These are phyloP conservation scores for Perognathus longimembris DNA, from an alignment of 2,113 vertebrate species.

Conservation along the genomic window DNA sequence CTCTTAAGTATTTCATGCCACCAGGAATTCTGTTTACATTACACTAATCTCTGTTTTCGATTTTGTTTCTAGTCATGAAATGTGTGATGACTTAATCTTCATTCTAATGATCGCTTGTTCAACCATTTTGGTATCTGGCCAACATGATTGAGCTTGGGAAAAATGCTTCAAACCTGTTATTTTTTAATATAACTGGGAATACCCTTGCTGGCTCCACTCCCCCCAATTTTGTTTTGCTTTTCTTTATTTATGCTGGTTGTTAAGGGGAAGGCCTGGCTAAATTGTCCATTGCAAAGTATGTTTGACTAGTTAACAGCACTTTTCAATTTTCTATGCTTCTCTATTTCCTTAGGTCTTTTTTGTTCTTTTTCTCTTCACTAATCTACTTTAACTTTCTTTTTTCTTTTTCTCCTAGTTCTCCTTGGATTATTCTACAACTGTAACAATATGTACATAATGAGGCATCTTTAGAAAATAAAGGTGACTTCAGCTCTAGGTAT, in stretches of 20 bases:
- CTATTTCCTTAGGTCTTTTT: conserved; percentile 56
- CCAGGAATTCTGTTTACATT: not conserved
- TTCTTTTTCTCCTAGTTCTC: conserved; percentile 89
- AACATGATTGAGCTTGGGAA: conserved; percentile 27
- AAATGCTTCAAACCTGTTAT: conserved; percentile 48
- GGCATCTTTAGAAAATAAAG: conserved; percentile 85
- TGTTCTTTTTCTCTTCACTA: conserved; percentile 67
- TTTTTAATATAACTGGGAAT: not conserved
- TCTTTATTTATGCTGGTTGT: conserved; percentile 42
- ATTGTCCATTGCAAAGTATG: not conserved
- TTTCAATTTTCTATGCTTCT: conserved; percentile 51
- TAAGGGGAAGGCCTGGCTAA: not conserved
- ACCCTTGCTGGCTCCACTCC: not conserved
- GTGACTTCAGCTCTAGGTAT: conserved; percentile 84
- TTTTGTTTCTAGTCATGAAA: not conserved
- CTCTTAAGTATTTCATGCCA: not conserved
- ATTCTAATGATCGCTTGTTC: conserved; percentile 25
- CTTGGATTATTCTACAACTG: conserved; percentile 86
- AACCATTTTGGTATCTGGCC: conserved; percentile 46
- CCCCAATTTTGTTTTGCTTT: conserved; percentile 7
- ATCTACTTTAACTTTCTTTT: conserved; percentile 83
- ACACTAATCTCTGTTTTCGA: conserved; percentile 42
- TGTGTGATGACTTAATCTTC: not conserved
- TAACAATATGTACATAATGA: conserved; percentile 84
- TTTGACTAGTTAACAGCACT: conserved; percentile 54